Evolutionary conservation across 2,797 vertebrate genomes (phyloP).

Genomic region (Neosilurus mollespiculum): DNA sequence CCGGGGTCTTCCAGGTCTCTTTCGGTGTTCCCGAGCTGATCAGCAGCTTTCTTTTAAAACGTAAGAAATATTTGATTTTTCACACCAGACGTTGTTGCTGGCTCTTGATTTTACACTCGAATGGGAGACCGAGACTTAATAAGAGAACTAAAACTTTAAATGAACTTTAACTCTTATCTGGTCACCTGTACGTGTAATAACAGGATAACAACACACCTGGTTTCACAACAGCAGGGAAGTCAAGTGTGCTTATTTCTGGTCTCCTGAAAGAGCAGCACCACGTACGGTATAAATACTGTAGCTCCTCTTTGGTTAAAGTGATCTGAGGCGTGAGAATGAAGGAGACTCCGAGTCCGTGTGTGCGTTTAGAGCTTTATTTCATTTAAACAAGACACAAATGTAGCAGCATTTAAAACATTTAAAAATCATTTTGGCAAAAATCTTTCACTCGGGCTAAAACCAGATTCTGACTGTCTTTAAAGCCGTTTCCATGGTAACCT

Average conservation of each 20-base stretch:
- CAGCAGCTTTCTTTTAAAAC: not conserved
- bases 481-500: conserved; percentile 54
- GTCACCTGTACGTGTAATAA: too few relatives aligned
- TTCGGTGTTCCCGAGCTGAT: not conserved
- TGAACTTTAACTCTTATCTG: too few relatives aligned
- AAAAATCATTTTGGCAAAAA: conserved; percentile 73
- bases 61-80: not conserved
- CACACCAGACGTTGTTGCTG: too few relatives aligned
- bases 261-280: too few relatives aligned
- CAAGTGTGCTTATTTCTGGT: too few relatives aligned
- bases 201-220: too few relatives aligned
- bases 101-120: too few relatives aligned
- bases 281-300: too few relatives aligned
- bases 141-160: too few relatives aligned
- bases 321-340: not conserved
- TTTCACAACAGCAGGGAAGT: too few relatives aligned
- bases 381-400: conserved; percentile 70
- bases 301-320: too few relatives aligned
- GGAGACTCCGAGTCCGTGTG: not conserved
- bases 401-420: conserved; percentile 86
- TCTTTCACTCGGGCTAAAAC: conserved; percentile 51
- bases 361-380: conserved; percentile 75
- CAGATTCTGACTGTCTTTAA: conserved; percentile 65
- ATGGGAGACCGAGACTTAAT: too few relatives aligned
- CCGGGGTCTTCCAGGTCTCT: not conserved